Evolutionary conservation across 2,888 invertebrate species (phyloP), one percentile per base, ranked within the genome.

Genomic region (Lumbricus terrestris): DNA sequence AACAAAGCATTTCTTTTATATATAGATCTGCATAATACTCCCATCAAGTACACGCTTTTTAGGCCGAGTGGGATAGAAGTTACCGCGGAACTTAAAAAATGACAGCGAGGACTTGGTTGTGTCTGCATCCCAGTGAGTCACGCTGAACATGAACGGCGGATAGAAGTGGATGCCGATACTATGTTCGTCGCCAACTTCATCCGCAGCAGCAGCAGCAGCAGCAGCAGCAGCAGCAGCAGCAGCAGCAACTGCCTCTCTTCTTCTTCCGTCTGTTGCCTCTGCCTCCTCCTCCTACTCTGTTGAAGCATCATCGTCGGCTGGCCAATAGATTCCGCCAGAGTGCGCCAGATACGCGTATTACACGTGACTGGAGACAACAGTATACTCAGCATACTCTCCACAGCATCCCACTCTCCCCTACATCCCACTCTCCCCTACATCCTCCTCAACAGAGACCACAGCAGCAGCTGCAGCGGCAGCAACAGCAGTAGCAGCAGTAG

Each of bases 291-390:
- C 42, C 42, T 16, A 29, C 69, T 69, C n/a, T 69, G 69, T n/a
- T 11, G n/a, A 23, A 11, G 29, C 69, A 69, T n/a, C 69, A 69
- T 69, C 13, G 13, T 69, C 13, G 13, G 69, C 69, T n/a, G 29
- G 69, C 69, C 29, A 69, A 8, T 69, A n/a, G 69, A 69, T 69
- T 69, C 69, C 69, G n/a, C 11, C 54, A 23, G 54, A 54, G 54
- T 8, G n/a, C 69, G 69, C 16, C 18, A 69, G 69, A 69, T 69
- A 13, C 69, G 69, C n/a, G n/a, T n/a, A n/a, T n/a, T n/a, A n/a
- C n/a, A 69, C 69, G 69, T 69, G 69, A 69, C 69, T 69, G 69
- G n/a, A 69, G 69, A 69, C 69, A 69, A 69, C 69, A 69, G n/a
- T n/a, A n/a, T 69, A n/a, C n/a, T 69, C 69, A 11, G n/a, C 29